Base-by-base conservation (phyloP, 2,888 invertebrate species). In the Hydrotaea cyrtoneurina region DNA sequence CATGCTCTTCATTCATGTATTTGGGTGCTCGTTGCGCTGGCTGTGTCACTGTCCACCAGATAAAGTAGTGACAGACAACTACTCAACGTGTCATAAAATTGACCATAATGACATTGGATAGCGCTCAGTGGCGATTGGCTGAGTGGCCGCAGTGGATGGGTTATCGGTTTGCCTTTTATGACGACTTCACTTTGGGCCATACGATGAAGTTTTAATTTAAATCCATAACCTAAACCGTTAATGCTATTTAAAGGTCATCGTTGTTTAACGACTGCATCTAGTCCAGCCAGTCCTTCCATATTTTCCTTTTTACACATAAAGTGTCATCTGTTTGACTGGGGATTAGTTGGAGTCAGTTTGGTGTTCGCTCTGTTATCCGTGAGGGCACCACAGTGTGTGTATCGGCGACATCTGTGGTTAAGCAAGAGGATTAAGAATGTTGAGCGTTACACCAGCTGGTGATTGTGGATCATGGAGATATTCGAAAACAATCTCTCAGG, bases 1-100 rank as follows among this genome's bases (percentile, higher is more conserved):
- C 43, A 31, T 31, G 31, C 31, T 43, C 23, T 23, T 0, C 59
- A 15, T 59, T 59, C 26, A 59, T 59, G 7, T 8, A 23, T 59
- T 59, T 15, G 17, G 55, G 23, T 55, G 21, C 8, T 1, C 19
- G 10, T 17, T 10, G 7, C 19, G 55, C 5, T 21, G 1, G 55
- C 10, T 55, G 23, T 55, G 19, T 21, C 19, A 66, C 36, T 43
- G 66, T n/a, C 21, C 26, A 53, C 31, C 50, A 53, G 71, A 71
- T 59, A 53, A 53, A 76, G 55, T 59, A 74, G 43, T 72, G 72
- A 57, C 31, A 57, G 55, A 64, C 55, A 72, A 59, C 79, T 43
- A 77, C 50, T 83, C 76, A 80, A 59, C 73, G 50, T 83, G 77
- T 80, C 80, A 83, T 39, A 73, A 69, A 83, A 80, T 79, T 79